Evolutionary conservation across 2,797 vertebrate genomes (phyloP).

Genomic region (Falco peregrinus): DNA sequence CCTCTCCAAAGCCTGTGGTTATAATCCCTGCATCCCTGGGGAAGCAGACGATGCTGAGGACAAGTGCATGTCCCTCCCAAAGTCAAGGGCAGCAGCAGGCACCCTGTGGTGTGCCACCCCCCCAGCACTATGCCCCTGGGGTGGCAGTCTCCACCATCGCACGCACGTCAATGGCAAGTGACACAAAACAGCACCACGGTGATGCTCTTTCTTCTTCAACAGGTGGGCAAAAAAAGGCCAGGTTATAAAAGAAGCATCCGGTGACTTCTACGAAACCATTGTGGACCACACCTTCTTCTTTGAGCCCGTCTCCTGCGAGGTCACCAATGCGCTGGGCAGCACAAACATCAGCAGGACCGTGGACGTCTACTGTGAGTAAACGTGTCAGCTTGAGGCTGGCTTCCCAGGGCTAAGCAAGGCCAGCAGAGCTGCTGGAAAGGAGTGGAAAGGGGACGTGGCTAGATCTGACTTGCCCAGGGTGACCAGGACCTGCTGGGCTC

Average conservation of each 20-base stretch:
- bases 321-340: constrained; percentile 94
- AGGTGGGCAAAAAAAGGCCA: constrained; percentile 98
- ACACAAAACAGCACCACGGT: accelerated
- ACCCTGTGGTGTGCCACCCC: neutral
- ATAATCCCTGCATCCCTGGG: accelerated
- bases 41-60: accelerated
- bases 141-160: neutral
- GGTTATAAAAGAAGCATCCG: constrained; percentile 90
- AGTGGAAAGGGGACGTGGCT: accelerated
- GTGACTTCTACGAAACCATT: constrained; percentile 90
- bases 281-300: constrained; percentile 98
- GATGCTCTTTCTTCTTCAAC: neutral
- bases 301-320: constrained; percentile 94
- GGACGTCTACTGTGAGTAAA: constrained; percentile 95
- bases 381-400: neutral
- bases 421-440: neutral
- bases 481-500: neutral
- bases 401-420: neutral
- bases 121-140: neutral
- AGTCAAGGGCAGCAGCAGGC: neutral
- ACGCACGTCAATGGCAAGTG: accelerated
- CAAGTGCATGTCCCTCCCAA: neutral
- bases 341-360: constrained; percentile 97
- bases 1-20: neutral
- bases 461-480: neutral